Conservation (phyloP, 2,888 invertebrate species). For the Dolomedes plantarius region DNA sequence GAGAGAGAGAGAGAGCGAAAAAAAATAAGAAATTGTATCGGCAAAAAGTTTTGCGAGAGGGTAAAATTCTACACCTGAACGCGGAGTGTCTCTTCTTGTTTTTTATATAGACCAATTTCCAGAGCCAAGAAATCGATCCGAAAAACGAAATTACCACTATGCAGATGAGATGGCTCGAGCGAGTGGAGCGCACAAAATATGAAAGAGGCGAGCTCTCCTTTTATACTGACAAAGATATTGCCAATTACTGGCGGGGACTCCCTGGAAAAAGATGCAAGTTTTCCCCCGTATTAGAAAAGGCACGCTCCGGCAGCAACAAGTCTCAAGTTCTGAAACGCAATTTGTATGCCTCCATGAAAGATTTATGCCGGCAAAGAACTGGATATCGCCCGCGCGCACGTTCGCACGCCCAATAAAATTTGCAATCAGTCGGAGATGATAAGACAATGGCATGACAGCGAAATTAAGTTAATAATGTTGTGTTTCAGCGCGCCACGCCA, state of each 20-base stretch:
- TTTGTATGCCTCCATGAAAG: constrained; percentile 70
- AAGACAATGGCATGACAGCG: constrained; percentile 66
- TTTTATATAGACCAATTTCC: constrained; percentile 57
- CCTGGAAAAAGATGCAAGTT: constrained; percentile 15
- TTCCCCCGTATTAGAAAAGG: constrained; percentile 45
- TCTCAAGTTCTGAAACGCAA: constrained; percentile 71
- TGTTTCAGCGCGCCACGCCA: constrained; percentile 13
- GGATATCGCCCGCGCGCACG: constrained; percentile 43
- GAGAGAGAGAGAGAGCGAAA: neutral
- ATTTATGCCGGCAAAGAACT: constrained; percentile 54
- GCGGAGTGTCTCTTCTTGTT: constrained; percentile 39
- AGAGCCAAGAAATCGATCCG: constrained; percentile 56
- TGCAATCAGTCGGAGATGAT: constrained; percentile 43
- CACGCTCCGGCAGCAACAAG: constrained; percentile 64
- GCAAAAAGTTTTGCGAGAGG: constrained; percentile 36
- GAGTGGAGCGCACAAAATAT: constrained; percentile 33
- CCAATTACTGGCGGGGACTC: constrained; percentile 56
- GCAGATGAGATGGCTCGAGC: constrained; percentile 59
- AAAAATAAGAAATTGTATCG: constrained; percentile 54
- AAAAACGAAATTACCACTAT: constrained; percentile 70
- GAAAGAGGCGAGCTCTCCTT: constrained; percentile 46
- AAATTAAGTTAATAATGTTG: constrained; percentile 72
- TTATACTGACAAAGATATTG: constrained; percentile 70
- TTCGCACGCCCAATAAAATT: constrained; percentile 66
- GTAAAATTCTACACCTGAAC: constrained; percentile 48